phyloP scores from a whole-genome alignment of 2,113 vertebrate genomes.

The Cyphomyrus discorhynchus region DNA sequence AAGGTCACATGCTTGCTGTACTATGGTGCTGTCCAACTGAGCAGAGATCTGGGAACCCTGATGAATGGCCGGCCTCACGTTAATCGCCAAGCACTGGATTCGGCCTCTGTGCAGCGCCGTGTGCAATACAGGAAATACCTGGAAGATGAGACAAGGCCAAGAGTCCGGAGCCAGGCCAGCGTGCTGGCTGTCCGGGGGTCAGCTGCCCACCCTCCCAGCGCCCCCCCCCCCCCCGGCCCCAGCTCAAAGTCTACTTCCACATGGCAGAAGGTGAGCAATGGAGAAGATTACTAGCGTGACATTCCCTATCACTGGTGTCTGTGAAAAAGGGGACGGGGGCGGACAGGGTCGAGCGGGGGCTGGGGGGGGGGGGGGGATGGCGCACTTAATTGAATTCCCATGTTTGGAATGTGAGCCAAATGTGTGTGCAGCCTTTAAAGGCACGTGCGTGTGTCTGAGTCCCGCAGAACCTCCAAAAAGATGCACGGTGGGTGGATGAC shows the following conservation, averaged over 20 bases:
- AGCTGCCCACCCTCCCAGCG: not conserved
- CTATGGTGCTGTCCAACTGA: not conserved
- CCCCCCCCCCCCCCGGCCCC: not conserved
- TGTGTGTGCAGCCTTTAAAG: not conserved
- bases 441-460: not conserved
- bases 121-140: slow-evolving; percentile 5
- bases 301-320: not conserved
- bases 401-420: slow-evolving; percentile 16
- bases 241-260: not conserved
- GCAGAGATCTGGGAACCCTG: not conserved
- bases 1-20: not conserved
- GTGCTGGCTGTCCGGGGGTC: not conserved
- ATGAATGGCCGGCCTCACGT: not conserved
- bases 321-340: not conserved
- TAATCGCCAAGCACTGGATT: not conserved
- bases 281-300: not conserved
- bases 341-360: not conserved
- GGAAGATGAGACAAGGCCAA: not conserved
- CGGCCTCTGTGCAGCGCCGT: not conserved
- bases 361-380: not conserved
- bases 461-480: too few relatives aligned
- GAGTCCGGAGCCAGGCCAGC: not conserved
- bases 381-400: slow-evolving; percentile 19
- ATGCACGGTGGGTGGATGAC: not conserved
- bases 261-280: not conserved